phyloP scores from a whole-genome alignment of 2,888 invertebrate species.

The Diaprepes abbreviatus region DNA sequence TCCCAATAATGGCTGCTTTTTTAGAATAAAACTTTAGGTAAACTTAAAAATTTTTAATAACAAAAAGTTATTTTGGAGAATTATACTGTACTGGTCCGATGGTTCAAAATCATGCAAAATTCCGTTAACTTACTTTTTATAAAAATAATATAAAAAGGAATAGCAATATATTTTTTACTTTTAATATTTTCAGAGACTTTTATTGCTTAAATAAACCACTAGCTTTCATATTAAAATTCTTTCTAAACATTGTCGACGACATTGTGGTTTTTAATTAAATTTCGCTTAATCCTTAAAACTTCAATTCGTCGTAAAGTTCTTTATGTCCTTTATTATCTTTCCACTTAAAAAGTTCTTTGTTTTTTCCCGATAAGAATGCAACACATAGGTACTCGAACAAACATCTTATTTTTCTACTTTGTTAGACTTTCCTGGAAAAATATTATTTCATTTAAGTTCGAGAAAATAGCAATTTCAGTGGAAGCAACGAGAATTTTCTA shows the following conservation, averaged over 20 bases:
- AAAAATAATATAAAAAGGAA: no score
- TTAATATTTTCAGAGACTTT: no score
- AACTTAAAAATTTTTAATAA: no score
- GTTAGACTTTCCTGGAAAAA: conserved; percentile 27
- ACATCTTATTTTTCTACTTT: conserved; percentile 33
- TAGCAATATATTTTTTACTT: no score
- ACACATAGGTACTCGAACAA: conserved; percentile 29
- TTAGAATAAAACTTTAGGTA: no score
- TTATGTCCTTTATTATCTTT: conserved; percentile 24
- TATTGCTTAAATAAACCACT: no score
- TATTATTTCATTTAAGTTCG: conserved; percentile 31
- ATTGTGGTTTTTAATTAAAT: conserved; percentile 30
- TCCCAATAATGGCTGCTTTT: no score
- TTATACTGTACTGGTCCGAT: no score
- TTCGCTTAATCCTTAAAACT: conserved; percentile 12
- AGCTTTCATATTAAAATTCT: background rate
- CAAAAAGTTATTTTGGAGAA: no score
- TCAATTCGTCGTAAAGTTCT: conserved; percentile 27
- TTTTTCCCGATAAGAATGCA: conserved; percentile 25
- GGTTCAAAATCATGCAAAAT: no score
- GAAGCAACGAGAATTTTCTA: conserved; percentile 20
- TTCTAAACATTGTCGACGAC: background rate
- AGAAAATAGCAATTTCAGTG: conserved; percentile 20
- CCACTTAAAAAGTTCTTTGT: conserved; percentile 16
- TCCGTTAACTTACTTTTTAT: no score